Conservation (phyloP, 2,113 vertebrate genomes). For the Rhadina sibilatrix region DNA sequence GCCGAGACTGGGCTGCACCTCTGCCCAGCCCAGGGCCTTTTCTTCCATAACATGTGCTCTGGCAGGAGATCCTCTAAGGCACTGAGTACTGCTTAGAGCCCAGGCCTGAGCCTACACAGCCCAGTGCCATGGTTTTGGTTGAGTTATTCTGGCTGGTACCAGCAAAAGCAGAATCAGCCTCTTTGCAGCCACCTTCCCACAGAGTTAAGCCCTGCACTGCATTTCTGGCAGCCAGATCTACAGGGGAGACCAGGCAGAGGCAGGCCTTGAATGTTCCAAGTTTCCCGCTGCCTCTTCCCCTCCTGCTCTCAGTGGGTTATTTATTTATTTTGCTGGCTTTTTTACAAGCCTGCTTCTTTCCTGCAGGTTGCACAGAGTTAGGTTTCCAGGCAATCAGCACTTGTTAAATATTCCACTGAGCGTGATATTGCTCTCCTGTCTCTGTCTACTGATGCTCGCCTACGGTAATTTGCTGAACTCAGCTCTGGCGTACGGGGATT, state of each 20-base stretch:
- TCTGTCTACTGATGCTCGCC: slow-evolving; percentile 10
- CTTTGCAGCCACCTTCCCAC: neutral
- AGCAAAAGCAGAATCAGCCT: neutral
- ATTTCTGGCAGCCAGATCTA: neutral
- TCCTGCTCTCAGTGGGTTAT: neutral
- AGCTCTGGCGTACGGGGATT: slow-evolving; percentile 20
- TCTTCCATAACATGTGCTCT: neutral
- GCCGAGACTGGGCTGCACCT: too few species aligned
- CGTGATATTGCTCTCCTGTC: slow-evolving; percentile 58
- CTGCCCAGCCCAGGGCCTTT: neutral
- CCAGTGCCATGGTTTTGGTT: neutral
- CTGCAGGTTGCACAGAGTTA: slow-evolving; percentile 37
- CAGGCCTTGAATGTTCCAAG: neutral
- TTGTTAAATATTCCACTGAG: slow-evolving; percentile 65
- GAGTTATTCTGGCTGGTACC: neutral
- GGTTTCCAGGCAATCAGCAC: slow-evolving; percentile 57
- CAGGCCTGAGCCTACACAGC: neutral
- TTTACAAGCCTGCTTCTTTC: slow-evolving; percentile 11
- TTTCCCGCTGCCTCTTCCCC: neutral
- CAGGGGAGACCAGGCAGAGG: neutral
- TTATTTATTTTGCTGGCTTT: slow-evolving; percentile 39
- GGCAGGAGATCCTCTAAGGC: neutral
- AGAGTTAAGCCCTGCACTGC: neutral
- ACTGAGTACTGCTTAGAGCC: neutral
- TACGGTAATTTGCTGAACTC: slow-evolving; percentile 63